Evolutionary conservation across 2,113 vertebrate genomes (phyloP), one percentile per base, ranked within the genome.

Genomic region (Perca flavescens): DNA sequence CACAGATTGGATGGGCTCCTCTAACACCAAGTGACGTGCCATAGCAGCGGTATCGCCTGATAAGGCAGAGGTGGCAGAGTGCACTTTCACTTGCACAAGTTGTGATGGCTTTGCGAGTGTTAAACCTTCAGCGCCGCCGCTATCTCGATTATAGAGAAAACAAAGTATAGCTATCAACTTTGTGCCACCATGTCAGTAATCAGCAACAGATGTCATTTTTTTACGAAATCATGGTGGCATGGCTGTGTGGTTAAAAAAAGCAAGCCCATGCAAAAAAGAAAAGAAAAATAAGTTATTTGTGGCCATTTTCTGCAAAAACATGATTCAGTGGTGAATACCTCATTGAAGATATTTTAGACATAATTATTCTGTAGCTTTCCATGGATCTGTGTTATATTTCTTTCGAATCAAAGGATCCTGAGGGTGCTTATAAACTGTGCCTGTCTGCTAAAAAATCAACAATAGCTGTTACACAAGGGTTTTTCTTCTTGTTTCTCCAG

Each of bases 401-500:
- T 71, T 28, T 56, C 5, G 3, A 34, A 46, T 62, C 8, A 53
- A 52, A 53, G 21, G 16, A 34, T 62, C 19, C 19, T 58, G 4
- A 34, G 21, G 22, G 21, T 34, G 11, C 25, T 16, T 58, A 6
- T 40, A 50, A 60, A 4, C 34, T 34, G 34, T 34, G 34, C 34
- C 34, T 34, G 34, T 34, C 34, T 34, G 40, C 40, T 43, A 43
- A 43, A 43, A 43, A 3, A 40, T 25, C 40, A 11, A 40, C 66
- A 66, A n/a, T 61, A 61, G 74, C 40, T 65, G 28, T 69, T 74
- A 46, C 25, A 50, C 1, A 54, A 60, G 34, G 79, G 58, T 84
- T 89, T 87, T 82, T 84, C 71, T 52, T 62, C 63, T 56, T 4
- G 34, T 74, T 19, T 74, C 19, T 75, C 68, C 53, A 63, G 56